Percentiles rank a stretch among this genome's conserved stretches.
Conservation (phyloP, 2,797 vertebrate species). For the Enteromius trimaculatus region DNA sequence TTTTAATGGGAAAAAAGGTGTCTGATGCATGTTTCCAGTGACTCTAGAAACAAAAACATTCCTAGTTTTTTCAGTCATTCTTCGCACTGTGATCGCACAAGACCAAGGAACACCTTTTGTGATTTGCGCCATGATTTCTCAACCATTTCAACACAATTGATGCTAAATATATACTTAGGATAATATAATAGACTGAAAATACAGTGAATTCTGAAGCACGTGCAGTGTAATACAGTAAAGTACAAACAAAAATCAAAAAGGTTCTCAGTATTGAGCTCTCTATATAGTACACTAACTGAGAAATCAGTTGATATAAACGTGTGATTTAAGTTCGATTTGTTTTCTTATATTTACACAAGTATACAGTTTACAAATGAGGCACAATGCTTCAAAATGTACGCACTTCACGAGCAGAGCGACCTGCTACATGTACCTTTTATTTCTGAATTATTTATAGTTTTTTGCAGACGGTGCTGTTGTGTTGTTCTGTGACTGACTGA, state of each 20-base stretch:
- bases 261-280: background rate
- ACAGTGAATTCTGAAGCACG: background rate
- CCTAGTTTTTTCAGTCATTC: background rate
- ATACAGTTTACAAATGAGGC: background rate
- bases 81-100: background rate
- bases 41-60: background rate
- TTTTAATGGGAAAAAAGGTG: background rate
- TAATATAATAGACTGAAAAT: background rate
- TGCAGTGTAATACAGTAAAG: background rate
- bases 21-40: background rate
- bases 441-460: background rate
- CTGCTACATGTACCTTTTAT: background rate
- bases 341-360: background rate
- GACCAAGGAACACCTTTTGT: background rate
- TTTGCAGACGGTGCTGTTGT: background rate
- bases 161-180: too few relatives aligned
- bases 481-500: constrained; percentile 11
- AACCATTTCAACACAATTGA: background rate
- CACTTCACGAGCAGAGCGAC: background rate
- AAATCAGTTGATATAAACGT: background rate
- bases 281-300: background rate
- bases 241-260: background rate
- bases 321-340: background rate
- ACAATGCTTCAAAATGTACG: background rate
- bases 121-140: background rate